These are phyloP conservation scores for Unio delphinus DNA, from an alignment of 2,888 invertebrate species.

Conservation along the genomic window DNA sequence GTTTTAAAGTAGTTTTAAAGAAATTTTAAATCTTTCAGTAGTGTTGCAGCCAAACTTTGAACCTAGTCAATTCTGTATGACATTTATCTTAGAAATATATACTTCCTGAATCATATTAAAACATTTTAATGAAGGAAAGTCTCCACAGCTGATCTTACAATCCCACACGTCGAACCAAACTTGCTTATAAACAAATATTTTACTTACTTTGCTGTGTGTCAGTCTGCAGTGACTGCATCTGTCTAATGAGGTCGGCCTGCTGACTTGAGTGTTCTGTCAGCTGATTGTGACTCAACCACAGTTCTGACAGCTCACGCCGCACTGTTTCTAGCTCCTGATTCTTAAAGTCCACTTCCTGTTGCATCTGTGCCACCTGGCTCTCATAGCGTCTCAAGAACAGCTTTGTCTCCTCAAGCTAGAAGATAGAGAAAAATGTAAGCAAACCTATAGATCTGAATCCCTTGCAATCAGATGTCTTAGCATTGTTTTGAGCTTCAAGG, in stretches of 20 bases:
- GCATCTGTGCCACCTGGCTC: conserved; percentile 41
- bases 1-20: too few relatives aligned
- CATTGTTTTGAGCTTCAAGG: too few relatives aligned
- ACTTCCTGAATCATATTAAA: too few relatives aligned
- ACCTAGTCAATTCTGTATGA: too few relatives aligned
- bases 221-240: conserved; percentile 67
- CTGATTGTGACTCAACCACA: conserved; percentile 66
- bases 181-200: background rate
- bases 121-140: too few relatives aligned
- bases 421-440: background rate
- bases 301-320: conserved; percentile 62
- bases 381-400: conserved; percentile 47
- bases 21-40: too few relatives aligned
- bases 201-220: conserved; percentile 67
- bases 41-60: too few relatives aligned
- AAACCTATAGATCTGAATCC: background rate
- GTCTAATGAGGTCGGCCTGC: conserved; percentile 66
- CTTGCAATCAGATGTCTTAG: background rate
- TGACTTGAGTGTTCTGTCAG: conserved; percentile 65
- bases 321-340: conserved; percentile 62
- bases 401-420: conserved; percentile 50
- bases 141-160: background rate
- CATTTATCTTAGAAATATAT: background rate
- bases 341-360: conserved; percentile 57
- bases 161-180: background rate